phyloP scores from a whole-genome alignment of 2,888 invertebrate species.

The Heptascelio sp. region DNA sequence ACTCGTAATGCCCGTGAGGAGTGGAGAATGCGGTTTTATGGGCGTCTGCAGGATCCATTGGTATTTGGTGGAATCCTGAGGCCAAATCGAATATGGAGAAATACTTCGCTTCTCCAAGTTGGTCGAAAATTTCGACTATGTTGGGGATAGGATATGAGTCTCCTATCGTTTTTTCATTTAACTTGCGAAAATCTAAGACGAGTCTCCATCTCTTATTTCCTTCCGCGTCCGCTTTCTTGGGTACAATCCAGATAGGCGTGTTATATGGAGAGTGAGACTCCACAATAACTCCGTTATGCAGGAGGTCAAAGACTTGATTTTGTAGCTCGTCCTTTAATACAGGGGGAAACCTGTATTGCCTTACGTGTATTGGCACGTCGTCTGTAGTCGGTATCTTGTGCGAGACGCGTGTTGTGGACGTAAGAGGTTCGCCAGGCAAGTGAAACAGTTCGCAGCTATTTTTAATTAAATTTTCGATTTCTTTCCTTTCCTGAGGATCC shows the following conservation, averaged over 20 bases:
- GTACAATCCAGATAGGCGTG: too few species aligned
- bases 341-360: not conserved
- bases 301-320: not conserved
- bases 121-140: conserved; percentile 73
- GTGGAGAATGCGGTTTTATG: too few species aligned
- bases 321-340: not conserved
- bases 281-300: not conserved
- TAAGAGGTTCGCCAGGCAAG: not conserved
- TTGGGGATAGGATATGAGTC: conserved; percentile 66
- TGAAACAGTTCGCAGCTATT: not conserved
- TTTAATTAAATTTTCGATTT: not conserved
- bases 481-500: not conserved
- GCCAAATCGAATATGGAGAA: too few species aligned
- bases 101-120: conserved; percentile 35
- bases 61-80: too few species aligned
- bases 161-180: too few species aligned
- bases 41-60: conserved; percentile 45
- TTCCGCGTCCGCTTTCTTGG: conserved; percentile 56
- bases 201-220: conserved; percentile 50
- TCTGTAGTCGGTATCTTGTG: not conserved
- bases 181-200: conserved; percentile 44
- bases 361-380: not conserved
- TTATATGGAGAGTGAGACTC: not conserved
- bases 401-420: not conserved
- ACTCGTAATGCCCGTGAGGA: too few species aligned